A percentile compares a stretch with the other conserved stretches of the same genome.
phyloP scores from a whole-genome alignment of 1,140 invertebrate genomes.

The Sinella curviseta region DNA sequence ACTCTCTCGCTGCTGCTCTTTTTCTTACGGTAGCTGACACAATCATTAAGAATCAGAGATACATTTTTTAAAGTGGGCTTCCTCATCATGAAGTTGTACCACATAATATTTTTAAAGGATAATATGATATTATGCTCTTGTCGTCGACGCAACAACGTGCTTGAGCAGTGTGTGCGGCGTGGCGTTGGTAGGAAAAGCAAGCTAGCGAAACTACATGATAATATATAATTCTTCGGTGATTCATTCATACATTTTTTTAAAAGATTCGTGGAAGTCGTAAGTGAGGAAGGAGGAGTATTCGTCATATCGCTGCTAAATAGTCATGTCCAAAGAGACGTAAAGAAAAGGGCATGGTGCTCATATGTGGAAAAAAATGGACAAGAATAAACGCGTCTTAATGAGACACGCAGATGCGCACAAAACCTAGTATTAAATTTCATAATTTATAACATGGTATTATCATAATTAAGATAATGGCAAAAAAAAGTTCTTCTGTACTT shows the following conservation, averaged over 20 bases:
- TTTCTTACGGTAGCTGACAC: background rate
- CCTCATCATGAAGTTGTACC: background rate
- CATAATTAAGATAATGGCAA: slow-evolving; percentile 13
- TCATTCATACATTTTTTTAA: too few species aligned
- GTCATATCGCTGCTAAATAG: background rate
- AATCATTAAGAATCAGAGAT: background rate
- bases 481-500: background rate
- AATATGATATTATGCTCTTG: too few species aligned
- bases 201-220: too few species aligned
- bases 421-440: slow-evolving; percentile 13
- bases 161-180: too few species aligned
- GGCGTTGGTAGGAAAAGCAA: too few species aligned
- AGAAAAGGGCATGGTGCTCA: background rate
- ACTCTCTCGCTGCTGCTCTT: background rate
- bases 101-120: background rate
- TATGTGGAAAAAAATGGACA: background rate
- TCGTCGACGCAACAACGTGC: too few species aligned
- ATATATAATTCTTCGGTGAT: too few species aligned
- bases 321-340: background rate
- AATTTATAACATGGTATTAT: slow-evolving; percentile 13
- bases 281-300: too few species aligned
- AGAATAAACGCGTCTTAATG: background rate
- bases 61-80: background rate
- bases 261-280: too few species aligned
- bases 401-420: slow-evolving; percentile 1